Conservation (phyloP, 2,797 vertebrate species). For the Distichodus sexfasciatus region DNA sequence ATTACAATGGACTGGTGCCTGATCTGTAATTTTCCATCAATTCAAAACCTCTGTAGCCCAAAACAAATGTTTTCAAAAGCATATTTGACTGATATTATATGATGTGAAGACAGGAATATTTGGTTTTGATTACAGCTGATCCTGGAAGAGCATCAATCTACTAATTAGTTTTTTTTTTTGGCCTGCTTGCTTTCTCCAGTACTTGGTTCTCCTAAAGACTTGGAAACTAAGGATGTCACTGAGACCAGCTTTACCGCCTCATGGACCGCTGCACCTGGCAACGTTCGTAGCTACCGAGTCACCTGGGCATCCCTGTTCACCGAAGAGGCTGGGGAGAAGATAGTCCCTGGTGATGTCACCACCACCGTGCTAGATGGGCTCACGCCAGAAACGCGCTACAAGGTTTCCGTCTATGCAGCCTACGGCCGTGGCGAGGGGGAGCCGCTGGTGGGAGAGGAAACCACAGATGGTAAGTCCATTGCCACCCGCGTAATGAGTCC, state of each 20-base stretch:
- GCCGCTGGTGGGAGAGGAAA: slow-evolving; percentile 87
- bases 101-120: background rate
- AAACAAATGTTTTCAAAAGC: background rate
- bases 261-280: slow-evolving; percentile 91
- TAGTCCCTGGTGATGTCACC: slow-evolving; percentile 77
- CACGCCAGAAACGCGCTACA: slow-evolving; percentile 92
- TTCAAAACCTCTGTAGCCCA: background rate
- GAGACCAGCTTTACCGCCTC: slow-evolving; percentile 85
- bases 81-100: background rate
- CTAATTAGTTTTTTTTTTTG: background rate
- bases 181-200: slow-evolving; percentile 66
- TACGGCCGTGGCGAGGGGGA: slow-evolving; percentile 89
- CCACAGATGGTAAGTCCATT: slow-evolving; percentile 85
- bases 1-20: background rate
- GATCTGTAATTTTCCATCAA: background rate
- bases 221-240: slow-evolving; percentile 89
- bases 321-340: slow-evolving; percentile 84
- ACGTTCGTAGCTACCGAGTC: slow-evolving; percentile 85
- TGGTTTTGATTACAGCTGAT: background rate
- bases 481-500: slow-evolving; percentile 46
- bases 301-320: slow-evolving; percentile 88
- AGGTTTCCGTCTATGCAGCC: slow-evolving; percentile 85
- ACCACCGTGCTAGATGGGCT: slow-evolving; percentile 84
- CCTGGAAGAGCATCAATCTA: background rate
- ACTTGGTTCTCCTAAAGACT: slow-evolving; percentile 86